These are phyloP conservation scores for Uria aalge DNA, from an alignment of 2,113 vertebrate species.

Conservation along the genomic window DNA sequence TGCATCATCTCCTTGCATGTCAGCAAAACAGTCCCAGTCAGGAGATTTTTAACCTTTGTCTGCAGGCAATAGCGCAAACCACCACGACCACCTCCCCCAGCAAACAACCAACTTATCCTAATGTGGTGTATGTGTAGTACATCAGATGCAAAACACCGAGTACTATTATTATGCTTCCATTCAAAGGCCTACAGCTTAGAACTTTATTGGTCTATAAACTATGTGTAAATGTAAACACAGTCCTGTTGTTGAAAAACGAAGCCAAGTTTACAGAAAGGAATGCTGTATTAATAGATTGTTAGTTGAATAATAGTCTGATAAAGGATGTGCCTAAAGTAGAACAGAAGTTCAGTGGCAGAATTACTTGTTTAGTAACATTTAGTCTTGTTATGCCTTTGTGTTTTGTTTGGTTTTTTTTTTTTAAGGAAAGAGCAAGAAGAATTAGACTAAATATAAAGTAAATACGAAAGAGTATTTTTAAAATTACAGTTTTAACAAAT, in stretches of 20 bases:
- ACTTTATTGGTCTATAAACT: not conserved
- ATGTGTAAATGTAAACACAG: not conserved
- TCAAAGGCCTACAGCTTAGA: not conserved
- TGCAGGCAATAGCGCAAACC: not conserved
- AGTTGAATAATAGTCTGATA: not conserved
- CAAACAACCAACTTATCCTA: not conserved
- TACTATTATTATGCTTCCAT: not conserved
- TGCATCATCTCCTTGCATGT: not conserved
- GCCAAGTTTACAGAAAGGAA: not conserved
- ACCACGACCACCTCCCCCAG: not conserved
- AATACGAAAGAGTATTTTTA: not conserved
- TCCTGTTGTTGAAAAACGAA: not conserved
- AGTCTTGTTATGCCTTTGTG: not conserved
- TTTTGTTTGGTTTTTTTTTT: not conserved
- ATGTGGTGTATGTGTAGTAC: not conserved
- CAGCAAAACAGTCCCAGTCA: not conserved
- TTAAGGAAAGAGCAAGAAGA: not conserved
- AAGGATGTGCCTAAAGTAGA: not conserved
- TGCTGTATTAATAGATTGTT: not conserved
- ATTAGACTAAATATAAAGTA: not conserved
- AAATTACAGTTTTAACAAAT: not conserved
- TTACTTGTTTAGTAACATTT: not conserved
- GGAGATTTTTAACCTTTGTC: not conserved
- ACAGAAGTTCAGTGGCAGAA: not conserved
- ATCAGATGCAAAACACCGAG: not conserved